Percentiles rank a stretch among this genome's conserved stretches.
Evolutionary conservation across 2,113 vertebrate genomes (phyloP).

Genomic region (Anolis sagrei): DNA sequence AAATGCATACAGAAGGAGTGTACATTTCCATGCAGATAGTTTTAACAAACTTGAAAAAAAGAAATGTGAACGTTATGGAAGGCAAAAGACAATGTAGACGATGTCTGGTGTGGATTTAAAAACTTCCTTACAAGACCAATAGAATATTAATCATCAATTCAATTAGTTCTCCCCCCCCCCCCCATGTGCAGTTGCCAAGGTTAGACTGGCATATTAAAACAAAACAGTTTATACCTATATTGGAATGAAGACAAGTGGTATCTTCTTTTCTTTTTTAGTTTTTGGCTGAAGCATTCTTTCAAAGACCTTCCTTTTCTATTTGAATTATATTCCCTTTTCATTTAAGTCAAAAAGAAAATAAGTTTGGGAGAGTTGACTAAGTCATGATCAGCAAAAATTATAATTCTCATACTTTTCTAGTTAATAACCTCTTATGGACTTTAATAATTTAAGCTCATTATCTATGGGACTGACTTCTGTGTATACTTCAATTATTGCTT

Average conservation of each 20-base stretch:
- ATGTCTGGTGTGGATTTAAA: background rate
- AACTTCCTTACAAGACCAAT: background rate
- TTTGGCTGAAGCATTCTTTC: conserved; percentile 51
- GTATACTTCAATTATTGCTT: conserved; percentile 78
- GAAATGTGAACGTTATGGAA: background rate
- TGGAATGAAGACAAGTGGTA: conserved; percentile 44
- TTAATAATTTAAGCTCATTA: conserved; percentile 82
- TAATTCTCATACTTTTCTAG: conserved; percentile 67
- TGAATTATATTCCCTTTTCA: conserved; percentile 53
- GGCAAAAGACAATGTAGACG: background rate
- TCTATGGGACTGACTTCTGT: conserved; percentile 76
- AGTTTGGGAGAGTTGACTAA: conserved; percentile 70
- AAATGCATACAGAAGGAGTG: background rate
- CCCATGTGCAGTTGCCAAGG: background rate
- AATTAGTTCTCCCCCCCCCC: background rate
- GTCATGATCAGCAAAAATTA: conserved; percentile 69
- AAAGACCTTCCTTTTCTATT: conserved; percentile 55
- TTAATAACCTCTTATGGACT: conserved; percentile 74
- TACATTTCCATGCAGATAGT: background rate
- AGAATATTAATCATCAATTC: background rate
- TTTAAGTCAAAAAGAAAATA: conserved; percentile 55
- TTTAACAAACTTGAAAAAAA: background rate
- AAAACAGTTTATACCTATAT: background rate
- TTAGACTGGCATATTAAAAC: conserved; percentile 21
- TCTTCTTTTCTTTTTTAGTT: background rate